Percentiles rank a stretch among this genome's conserved stretches.
phyloP scores from a whole-genome alignment of 2,888 invertebrate species.

The Didymodactylos carnosus region DNA sequence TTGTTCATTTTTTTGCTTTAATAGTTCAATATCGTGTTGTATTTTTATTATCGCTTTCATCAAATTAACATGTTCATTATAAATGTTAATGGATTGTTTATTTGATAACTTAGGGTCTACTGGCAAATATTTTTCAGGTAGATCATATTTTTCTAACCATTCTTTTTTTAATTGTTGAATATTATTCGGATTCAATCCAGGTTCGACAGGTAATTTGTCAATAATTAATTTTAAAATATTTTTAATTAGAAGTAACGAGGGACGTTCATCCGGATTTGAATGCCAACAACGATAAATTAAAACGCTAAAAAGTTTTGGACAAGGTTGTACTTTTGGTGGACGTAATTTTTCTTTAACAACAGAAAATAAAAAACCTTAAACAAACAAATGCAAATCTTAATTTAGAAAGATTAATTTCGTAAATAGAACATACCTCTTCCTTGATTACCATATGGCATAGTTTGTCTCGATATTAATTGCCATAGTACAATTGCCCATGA shows the following conservation, averaged over 20 bases:
- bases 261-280: not conserved
- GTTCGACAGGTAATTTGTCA: not conserved
- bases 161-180: not conserved
- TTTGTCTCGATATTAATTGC: not conserved
- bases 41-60: not conserved
- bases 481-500: not conserved
- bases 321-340: not conserved
- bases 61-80: not conserved
- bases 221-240: not conserved
- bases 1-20: not conserved
- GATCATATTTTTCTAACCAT: not conserved
- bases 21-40: not conserved
- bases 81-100: not conserved
- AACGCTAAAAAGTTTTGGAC: not conserved
- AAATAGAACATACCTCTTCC: not conserved
- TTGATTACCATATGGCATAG: not conserved
- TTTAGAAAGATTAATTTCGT: too few relatives aligned
- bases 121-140: not conserved
- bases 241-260: not conserved
- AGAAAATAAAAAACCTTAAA: not conserved
- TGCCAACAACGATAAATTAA: not conserved
- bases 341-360: not conserved
- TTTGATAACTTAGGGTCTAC: not conserved
- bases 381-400: not conserved
- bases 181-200: not conserved